These are phyloP conservation scores for Coleophora flavipennella DNA, from an alignment of 2,888 invertebrate species.

Conservation along the genomic window DNA sequence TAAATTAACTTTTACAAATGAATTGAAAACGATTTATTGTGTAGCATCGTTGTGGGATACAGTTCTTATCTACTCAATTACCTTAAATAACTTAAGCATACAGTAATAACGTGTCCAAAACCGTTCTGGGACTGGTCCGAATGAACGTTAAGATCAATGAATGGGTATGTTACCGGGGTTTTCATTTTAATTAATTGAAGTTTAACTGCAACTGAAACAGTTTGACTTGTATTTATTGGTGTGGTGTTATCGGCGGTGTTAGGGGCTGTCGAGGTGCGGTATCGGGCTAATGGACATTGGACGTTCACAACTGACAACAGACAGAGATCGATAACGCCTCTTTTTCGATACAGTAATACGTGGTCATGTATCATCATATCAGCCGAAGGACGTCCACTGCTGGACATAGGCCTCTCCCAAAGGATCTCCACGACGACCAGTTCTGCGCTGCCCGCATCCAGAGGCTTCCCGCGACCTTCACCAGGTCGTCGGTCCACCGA, in stretches of 20 bases:
- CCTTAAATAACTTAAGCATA: constrained; percentile 47
- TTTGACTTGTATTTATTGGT: constrained; percentile 43
- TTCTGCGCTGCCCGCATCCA: no score
- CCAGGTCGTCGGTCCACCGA: no score
- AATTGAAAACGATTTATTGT: constrained; percentile 35
- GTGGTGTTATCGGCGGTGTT: constrained; percentile 22
- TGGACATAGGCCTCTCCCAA: no score
- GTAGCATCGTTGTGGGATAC: constrained; percentile 34
- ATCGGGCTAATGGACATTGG: constrained; percentile 24
- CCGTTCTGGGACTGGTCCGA: constrained; percentile 27
- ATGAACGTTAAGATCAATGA: constrained; percentile 32
- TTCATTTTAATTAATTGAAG: constrained; percentile 39
- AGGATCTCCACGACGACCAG: no score
- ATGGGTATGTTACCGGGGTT: constrained; percentile 36
- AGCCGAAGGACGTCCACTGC: no score
- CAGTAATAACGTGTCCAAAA: constrained; percentile 29
- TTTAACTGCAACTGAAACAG: constrained; percentile 38
- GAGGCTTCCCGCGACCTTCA: no score
- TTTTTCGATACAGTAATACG: no score
- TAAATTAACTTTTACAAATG: constrained; percentile 33
- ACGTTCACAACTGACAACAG: constrained; percentile 19
- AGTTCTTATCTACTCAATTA: constrained; percentile 47
- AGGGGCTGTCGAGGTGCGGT: constrained; percentile 32
- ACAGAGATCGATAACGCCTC: constrained; percentile 26
- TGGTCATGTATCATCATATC: no score